Evolutionary conservation across 2,113 vertebrate species (phyloP).

Genomic region (Ceuthmochares aereus): DNA sequence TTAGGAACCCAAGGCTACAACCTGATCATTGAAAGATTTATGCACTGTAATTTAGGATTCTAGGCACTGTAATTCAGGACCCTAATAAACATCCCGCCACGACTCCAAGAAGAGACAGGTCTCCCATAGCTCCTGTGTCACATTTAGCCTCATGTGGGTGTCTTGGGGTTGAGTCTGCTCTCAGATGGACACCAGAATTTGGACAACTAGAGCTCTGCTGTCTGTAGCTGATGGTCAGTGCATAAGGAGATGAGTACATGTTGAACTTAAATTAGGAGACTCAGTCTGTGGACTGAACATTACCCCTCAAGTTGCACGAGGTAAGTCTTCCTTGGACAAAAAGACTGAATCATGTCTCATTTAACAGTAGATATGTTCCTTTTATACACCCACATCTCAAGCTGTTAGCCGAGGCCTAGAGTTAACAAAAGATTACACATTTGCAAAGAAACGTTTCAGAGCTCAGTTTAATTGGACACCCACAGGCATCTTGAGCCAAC

Average conservation of each 20-base stretch:
- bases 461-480: background rate
- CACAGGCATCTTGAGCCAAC: background rate
- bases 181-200: background rate
- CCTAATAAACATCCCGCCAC: background rate
- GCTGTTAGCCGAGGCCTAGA: background rate
- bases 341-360: background rate
- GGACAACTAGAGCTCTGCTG: background rate
- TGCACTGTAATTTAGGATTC: too few relatives aligned
- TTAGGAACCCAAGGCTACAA: background rate
- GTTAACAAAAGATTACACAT: background rate
- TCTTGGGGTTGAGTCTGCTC: background rate
- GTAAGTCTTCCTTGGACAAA: background rate
- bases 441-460: background rate
- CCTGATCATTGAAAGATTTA: background rate
- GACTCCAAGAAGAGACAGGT: background rate
- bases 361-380: background rate
- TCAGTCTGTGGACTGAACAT: background rate
- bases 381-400: background rate
- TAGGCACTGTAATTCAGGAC: too few relatives aligned
- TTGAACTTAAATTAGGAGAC: background rate
- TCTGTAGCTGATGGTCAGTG: background rate
- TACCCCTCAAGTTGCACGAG: rapidly evolving
- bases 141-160: background rate
- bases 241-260: rapidly evolving
- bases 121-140: background rate